These are phyloP conservation scores for Penaeus indicus DNA, from an alignment of 1,140 invertebrate genomes.

Conservation along the genomic window DNA sequence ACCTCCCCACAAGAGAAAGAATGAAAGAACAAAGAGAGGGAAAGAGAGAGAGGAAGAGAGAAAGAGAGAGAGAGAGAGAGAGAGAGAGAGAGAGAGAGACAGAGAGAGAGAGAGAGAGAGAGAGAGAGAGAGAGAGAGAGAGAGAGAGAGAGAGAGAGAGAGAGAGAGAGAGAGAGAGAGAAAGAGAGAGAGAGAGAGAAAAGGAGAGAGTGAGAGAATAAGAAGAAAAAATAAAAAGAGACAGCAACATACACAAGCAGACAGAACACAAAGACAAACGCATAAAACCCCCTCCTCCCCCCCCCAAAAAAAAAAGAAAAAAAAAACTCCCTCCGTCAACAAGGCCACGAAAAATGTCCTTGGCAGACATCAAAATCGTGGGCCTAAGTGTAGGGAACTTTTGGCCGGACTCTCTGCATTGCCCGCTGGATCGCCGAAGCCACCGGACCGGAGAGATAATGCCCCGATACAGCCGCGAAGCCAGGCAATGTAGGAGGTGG, in stretches of 20 bases:
- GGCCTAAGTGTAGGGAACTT: no score
- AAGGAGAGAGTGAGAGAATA: not conserved
- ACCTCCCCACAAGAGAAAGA: no score
- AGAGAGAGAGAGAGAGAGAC: not conserved
- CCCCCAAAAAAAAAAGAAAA: no score
- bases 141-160: not conserved
- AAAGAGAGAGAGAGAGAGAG: not conserved
- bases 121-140: not conserved
- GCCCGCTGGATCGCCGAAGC: no score
- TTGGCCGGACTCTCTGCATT: no score
- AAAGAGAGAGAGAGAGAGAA: not conserved
- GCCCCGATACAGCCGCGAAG: no score
- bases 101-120: not conserved
- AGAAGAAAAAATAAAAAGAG: not conserved
- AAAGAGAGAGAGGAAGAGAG: not conserved
- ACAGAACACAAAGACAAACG: not conserved
- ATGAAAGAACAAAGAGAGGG: not conserved
- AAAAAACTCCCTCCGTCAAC: no score
- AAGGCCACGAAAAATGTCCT: no score
- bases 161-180: not conserved
- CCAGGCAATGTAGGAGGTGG: no score
- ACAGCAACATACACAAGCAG: not conserved
- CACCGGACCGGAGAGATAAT: no score
- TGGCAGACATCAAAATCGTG: no score
- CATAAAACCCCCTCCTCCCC: no score